Percentiles rank a stretch among this genome's conserved stretches.
phyloP scores from a whole-genome alignment of 1,140 invertebrate species.

The Drosophila leontia region DNA sequence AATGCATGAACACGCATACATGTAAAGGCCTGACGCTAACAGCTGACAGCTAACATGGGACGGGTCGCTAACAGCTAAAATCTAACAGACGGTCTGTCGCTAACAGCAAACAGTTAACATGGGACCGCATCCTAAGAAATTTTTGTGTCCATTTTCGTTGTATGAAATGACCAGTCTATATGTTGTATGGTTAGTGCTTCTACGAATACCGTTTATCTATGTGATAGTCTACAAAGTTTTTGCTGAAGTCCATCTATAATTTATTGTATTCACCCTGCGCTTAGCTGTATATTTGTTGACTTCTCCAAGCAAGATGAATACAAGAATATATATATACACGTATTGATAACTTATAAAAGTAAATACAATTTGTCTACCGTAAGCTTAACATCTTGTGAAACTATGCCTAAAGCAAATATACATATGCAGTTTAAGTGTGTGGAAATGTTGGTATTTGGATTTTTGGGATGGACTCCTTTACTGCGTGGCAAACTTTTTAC shows the following conservation, averaged over 20 bases:
- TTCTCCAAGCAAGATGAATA: constrained; percentile 40
- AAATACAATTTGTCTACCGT: constrained; percentile 40
- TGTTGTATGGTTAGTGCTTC: no score
- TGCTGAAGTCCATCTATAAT: constrained; percentile 67
- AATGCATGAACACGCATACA: no score
- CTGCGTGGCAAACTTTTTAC: no score
- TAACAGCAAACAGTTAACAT: no score
- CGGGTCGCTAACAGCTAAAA: no score
- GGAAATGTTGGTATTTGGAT: neutral
- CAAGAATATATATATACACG: constrained; percentile 21
- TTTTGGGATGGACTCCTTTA: neutral
- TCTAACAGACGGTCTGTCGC: no score
- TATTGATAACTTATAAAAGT: constrained; percentile 40
- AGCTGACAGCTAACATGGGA: no score
- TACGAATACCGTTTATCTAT: constrained; percentile 66
- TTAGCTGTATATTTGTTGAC: constrained; percentile 48
- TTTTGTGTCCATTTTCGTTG: no score
- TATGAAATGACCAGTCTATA: no score
- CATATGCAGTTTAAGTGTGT: constrained; percentile 27
- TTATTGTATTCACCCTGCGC: constrained; percentile 45
- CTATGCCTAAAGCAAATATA: constrained; percentile 33
- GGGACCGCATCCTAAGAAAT: no score
- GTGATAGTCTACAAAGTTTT: constrained; percentile 73
- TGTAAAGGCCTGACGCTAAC: no score
- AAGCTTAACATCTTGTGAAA: constrained; percentile 38